Evolutionary conservation across 2,888 invertebrate genomes (phyloP), one percentile per base, ranked within the genome.

Genomic region (Dynastes maya): DNA sequence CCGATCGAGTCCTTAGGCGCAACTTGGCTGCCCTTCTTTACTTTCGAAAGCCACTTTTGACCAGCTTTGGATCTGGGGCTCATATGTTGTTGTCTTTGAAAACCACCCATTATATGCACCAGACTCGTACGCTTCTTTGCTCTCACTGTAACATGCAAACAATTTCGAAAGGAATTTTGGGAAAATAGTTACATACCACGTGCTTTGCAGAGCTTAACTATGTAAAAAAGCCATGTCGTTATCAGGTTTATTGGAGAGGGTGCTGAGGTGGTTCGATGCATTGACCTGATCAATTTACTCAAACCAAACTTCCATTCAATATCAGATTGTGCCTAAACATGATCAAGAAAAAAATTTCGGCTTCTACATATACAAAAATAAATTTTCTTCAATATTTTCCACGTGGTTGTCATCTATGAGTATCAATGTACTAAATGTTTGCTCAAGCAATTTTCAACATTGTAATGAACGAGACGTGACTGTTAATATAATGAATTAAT

Each of bases 251-350:
- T 93, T 1, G 99, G 99, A 13, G 99, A 96, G 0, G 99, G 99
- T 0, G 99, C 98, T 0, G 98, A 98, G 78, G 96, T 97, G 6
- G 98, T 98, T 86, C 95, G 94, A 90, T 98, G 99, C 98, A 99
- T 99, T 88, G 98, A 98, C 83, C 99, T 92, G 88, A 99, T 98
- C 86, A 99, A 91, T 90, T 99, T 99, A 76, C 99, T 99, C 86
- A 99, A 90, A 40, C 99, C 99, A 88, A 98, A 99, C 90, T 99
- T 99, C 99, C 99, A 99, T 90, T 99, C 99, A 85, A 98, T 98
- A 90, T 99, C 99, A 65, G 99, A 99, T 93, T 99, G 98, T 53
- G 98, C 98, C 94, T 98, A 93, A 85, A 85, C 82, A 83, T 64
- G 80, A 67, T 80, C 58, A 74, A 67, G 67, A 67, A 55, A 75